phyloP scores from a whole-genome alignment of 2,888 invertebrate genomes.

The Diarsia brunnea region DNA sequence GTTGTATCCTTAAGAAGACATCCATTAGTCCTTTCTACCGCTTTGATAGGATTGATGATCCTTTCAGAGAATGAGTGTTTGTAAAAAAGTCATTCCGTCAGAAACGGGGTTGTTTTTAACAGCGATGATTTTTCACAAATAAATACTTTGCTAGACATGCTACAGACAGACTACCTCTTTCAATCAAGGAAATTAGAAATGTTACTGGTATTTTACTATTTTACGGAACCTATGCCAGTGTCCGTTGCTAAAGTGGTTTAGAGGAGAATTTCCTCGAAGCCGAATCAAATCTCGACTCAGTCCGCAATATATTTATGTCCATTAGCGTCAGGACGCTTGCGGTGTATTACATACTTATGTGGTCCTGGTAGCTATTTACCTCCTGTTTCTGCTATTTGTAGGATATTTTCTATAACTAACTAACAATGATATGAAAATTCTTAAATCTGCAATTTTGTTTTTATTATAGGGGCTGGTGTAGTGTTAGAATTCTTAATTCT shows the following conservation, averaged over 20 bases:
- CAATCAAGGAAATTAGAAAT: not conserved
- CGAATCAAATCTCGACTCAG: slow-evolving; percentile 7
- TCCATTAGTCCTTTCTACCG: not conserved
- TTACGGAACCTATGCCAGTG: not conserved
- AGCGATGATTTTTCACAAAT: not conserved
- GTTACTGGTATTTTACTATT: not conserved
- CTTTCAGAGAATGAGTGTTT: not conserved
- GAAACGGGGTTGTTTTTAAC: not conserved
- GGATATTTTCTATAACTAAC: not conserved
- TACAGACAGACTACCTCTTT: not conserved
- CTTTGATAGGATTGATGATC: not conserved
- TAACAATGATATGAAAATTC: not conserved
- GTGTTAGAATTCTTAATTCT: not conserved
- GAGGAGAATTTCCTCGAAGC: slow-evolving; percentile 22
- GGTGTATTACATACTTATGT: slow-evolving; percentile 20
- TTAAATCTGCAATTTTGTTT: not conserved
- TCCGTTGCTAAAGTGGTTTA: slow-evolving; percentile 8
- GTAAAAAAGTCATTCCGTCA: not conserved
- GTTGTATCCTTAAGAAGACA: not conserved
- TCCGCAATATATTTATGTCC: slow-evolving; percentile 50
- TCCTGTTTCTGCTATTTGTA: not conserved
- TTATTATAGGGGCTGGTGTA: not conserved
- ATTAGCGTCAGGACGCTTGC: slow-evolving; percentile 39
- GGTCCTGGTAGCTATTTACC: slow-evolving; percentile 7
- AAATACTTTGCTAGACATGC: not conserved